Base-by-base conservation (phyloP, 2,797 vertebrate species). In the Sebastiscus albofasciatus region DNA sequence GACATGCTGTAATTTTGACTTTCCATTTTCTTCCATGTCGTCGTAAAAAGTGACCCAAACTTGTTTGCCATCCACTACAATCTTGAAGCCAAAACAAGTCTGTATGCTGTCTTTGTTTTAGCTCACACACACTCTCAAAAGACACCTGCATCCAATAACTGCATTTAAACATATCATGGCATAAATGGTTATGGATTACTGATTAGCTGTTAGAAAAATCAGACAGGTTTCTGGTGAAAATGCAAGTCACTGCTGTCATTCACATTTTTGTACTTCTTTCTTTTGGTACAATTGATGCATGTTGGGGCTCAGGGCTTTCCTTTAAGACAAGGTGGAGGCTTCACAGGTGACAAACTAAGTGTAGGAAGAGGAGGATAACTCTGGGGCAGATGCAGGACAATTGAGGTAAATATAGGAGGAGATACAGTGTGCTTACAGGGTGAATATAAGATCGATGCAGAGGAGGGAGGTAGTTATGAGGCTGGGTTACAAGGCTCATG, bases 391-490 rank as follows among this genome's bases (percentile, higher is more conserved):
- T 94, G 91, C 92, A 88, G 84, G 91, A 87, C 67, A 81, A 24
- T 84, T 81, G 81, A 84, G 90, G 86, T 90, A 84, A 89, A 92
- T 93, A 90, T 85, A 81, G 87, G 88, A 84, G 86, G 81, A 88
- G 88, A 90, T 87, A 88, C 79, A 73, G 84, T 91, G 89, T 92
- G 90, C 83, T 91, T 92, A 91, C 89, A 89, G 88, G 84, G 81
- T 77, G 86, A 84, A 75, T 94, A 92, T 86, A 87, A 86, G 89
- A 82, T 88, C 22, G 75, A 86, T 89, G 91, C 80, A 93, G 91
- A 91, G 83, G 82, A 87, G 92, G 92, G 92, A 91, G 92, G 93
- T 95, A 93, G 92, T 94, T 94, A 93, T 87, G 91, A 92, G 85
- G 90, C 84, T 81, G 85, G 91, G 93, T 90, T 92, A 94, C 92